Evolutionary conservation across 2,797 vertebrate genomes (phyloP), one percentile per base, ranked within the genome.

Genomic region (Xenentodon cancila): DNA sequence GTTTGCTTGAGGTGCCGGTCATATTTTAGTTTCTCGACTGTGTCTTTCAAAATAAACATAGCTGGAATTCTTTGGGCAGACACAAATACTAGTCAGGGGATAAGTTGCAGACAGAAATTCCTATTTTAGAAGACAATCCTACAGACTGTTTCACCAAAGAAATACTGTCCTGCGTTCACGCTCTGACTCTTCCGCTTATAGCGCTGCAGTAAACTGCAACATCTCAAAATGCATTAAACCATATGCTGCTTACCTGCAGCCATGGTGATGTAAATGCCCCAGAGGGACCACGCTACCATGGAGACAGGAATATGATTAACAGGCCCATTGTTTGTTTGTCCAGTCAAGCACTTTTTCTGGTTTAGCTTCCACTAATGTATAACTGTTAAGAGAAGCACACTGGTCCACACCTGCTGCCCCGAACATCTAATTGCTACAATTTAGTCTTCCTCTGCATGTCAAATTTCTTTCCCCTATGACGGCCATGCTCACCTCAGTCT

Each of bases 301-400:
- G 81, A 73, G 75, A 87, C 60, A 44, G 53, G 81, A 88, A 80
- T 83, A 75, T 85, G 79, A 87, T 88, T 84, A 84, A 72, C 77
- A 30, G 65, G 48, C 57, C 63, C 22, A 65, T 80, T 79, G 80
- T 88, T 15, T 80, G 81, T 82, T 87, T 86, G 78, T 73, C 73
- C 58, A 73, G 56, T 76, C 73, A 77, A 84, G 82, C 68, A 79
- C 71, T 84, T 84, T 63, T 34, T 51, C 42, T 37, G 68, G 22
- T 71, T 75, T 81, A 64, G 56, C 68, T 72, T 68, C 51, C 57
- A 68, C 65, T 74, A 70, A 82, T 80, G 80, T 64, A 61, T 47
- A 71, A 30, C 69, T 27, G 68, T 73, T 68, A 47, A 59, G 57
- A 72, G 19, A 64, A 48, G 66, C 58, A 64, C 40, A 21, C 62